Base-by-base conservation (phyloP, 2,113 vertebrate genomes). In the Scomber colias region DNA sequence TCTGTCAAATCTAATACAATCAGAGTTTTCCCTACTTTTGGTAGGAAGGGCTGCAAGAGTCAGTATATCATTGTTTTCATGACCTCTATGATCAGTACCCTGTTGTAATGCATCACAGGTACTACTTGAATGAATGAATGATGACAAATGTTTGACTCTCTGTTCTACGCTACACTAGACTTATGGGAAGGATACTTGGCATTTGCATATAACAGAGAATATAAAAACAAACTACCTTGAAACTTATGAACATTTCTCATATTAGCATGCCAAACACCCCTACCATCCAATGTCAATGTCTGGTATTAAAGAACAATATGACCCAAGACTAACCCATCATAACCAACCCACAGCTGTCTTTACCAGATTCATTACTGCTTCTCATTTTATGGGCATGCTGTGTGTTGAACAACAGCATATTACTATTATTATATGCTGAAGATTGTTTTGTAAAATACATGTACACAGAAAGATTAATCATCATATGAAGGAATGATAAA, bases 151-250 rank as follows among this genome's bases (percentile, higher is more conserved):
- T 5, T 48, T 48, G 50, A 60, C 40, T 40, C 15, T 62, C 16
- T 56, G 15, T 21, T 67, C 27, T 5, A 27, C 24, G 1, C 24
- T 27, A 27, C 24, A 30, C 9, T 44, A 53, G 14, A 27, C 19
- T 46, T 8, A 2, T 4, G 0, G 24, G 6, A 50, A 45, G 11
- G 24, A 31, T 50, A 1, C 31, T 30, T 0, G 1, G 14, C 35
- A 62, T 75, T 76, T 79, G 53, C 54, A 86, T 81, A 49, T 51
- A 60, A 65, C 45, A 76, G 46, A 76, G 46, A 69, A 55, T 51
- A 12, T 46, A 11, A 27, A 74, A 79, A 62, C 24, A 69, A 70
- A 8, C 56, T 46, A 60, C 66, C 59, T 79, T 78, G 24, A 75
- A 57, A 31, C 62, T 67, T 21, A 3, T 40, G 35, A 46, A n/a